Evolutionary conservation across 1,140 invertebrate genomes (phyloP), one percentile per base, ranked within the genome.

Genomic region (Polypedilum vanderplanki): DNA sequence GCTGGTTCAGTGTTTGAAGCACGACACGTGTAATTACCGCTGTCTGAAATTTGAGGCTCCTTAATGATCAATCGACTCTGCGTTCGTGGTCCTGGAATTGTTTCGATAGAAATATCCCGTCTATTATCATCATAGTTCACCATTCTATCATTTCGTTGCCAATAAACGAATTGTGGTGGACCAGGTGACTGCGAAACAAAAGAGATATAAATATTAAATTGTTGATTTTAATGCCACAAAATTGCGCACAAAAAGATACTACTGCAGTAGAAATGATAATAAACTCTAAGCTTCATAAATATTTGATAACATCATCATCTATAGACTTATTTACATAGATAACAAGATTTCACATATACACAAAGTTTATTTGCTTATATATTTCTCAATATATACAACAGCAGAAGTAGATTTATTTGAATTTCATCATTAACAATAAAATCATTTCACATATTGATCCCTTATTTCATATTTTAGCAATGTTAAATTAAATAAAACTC

Each of bases 131-230:
- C 93, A 82, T 95, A 96, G 85, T 95, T 96, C 84, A 95, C 94
- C 91, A 95, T 94, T 75, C 90, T 88, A 80, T 93, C 91, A 85
- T 95, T 94, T 84, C 95, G 93, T 84, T 93, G 94, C 93, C 92
- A 94, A 85, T 94, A 94, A 74, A 95, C 92, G 85, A 92, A 95
- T 82, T 94, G 92, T 24, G 93, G 93, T 73, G 92, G 92, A 78
- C 91, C 92, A 41, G 92, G 92, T 81, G 92, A 94, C 93, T 94
- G 87, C 18, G 18, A 22, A 20, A 57, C 4, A n/a, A 33, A 5
- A n/a, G n/a, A 46, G 15, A 46, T 74, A 76, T 57, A 57, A 57
- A 57, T n/a, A 57, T 57, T 57, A 57, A n/a, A 57, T n/a, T 12
- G 4, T 12, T 12, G 46, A n/a, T 7, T 46, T 10, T 46, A 46